Evolutionary conservation across 2,113 vertebrate species (phyloP), one percentile per base, ranked within the genome.

Genomic region (Paedocypris sp.): DNA sequence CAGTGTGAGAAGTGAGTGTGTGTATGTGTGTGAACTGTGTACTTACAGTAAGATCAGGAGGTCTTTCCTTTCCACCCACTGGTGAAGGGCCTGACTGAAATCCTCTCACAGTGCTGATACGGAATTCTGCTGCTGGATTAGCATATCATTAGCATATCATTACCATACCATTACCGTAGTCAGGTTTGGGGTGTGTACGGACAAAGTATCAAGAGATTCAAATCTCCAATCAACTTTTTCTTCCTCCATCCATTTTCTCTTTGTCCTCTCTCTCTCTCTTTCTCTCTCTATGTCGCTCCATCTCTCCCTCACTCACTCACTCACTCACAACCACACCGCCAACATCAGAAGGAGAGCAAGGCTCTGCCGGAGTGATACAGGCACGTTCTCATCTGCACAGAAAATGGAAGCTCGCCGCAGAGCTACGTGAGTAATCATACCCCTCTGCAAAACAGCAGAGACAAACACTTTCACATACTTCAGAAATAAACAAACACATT

Each of bases 61-160:
- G 64, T 67, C 54, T 57, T 53, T 57, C 13, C 26, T 54, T 64
- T 56, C 54, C 54, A 60, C 39, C 68, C 70, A 72, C 50, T 62
- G 66, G 62, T 69, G 54, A 69, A 66, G 58, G 53, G 49, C 47
- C 53, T 69, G 56, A 54, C 64, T 49, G 60, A 70, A 67, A 65
- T 52, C 50, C 51, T 66, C 47, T 67, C 60, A 53, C 60, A 69
- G 53, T 45, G 43, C 58, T 50, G 59, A 64, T 69, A 41, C 61
- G 63, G 67, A 77, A 69, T 72, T 71, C 63, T 54, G 54, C 50
- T 47, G 31, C 72, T 47, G 62, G 64, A 80, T 83, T 83, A 76
- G 38, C 80, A 85, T 82, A 35, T 57, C 10, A 80, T 85, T 82
- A 79, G 45, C 80, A 83, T 82, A 12, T 46, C 6, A 80, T 83